phyloP scores from a whole-genome alignment of 2,888 invertebrate species.

The Oligia fasciuncula region DNA sequence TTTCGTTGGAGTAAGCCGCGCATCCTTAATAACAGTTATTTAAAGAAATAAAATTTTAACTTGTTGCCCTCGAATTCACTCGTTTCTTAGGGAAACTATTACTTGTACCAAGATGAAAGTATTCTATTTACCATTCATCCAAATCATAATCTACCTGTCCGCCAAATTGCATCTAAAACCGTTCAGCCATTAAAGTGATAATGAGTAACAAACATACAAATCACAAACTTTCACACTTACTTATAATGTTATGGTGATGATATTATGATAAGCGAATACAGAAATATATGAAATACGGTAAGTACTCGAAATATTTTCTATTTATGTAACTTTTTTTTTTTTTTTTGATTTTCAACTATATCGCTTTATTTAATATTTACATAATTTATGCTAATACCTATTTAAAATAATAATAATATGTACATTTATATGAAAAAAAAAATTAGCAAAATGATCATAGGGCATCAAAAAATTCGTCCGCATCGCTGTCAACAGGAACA shows the following conservation, averaged over 20 bases:
- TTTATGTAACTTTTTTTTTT: constrained; percentile 11
- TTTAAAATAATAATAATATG: no score
- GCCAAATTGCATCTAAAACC: not conserved
- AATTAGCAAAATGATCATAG: no score
- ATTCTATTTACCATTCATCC: not conserved
- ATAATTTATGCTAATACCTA: no score
- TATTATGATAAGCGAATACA: not conserved
- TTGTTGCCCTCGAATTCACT: not conserved
- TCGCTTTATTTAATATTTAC: no score
- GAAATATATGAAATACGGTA: not conserved
- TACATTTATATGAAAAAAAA: no score
- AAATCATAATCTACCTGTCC: not conserved
- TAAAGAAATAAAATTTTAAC: constrained; percentile 4
- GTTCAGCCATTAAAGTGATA: not conserved
- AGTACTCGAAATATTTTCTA: constrained; percentile 12
- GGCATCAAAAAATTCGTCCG: no score
- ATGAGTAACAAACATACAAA: not conserved
- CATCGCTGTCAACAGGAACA: no score
- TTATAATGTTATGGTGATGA: not conserved
- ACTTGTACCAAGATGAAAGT: not conserved
- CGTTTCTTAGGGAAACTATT: not conserved
- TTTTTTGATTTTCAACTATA: no score
- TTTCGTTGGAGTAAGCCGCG: constrained; percentile 29
- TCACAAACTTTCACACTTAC: not conserved
- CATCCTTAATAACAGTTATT: constrained; percentile 22